Evolutionary conservation across 2,888 invertebrate species (phyloP).

Genomic region (Sipha maydis): DNA sequence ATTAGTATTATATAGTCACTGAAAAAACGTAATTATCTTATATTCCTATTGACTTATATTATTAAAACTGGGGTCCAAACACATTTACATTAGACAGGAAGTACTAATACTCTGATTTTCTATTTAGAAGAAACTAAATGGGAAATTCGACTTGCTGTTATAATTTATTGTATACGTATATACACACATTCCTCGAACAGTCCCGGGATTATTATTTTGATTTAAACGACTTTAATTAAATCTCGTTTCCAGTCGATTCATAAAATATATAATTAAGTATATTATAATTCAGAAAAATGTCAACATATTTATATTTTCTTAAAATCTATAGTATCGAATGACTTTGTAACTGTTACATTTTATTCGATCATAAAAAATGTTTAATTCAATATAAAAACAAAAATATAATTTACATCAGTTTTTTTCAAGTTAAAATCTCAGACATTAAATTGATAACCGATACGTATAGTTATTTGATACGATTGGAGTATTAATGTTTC

Average conservation of each 20-base stretch:
- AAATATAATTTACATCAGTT: too few relatives aligned
- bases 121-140: background rate
- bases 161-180: background rate
- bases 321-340: too few relatives aligned
- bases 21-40: too few relatives aligned
- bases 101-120: background rate
- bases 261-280: too few relatives aligned
- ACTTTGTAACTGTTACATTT: too few relatives aligned
- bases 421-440: too few relatives aligned
- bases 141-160: background rate
- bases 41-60: background rate
- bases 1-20: too few relatives aligned
- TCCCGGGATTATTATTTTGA: background rate
- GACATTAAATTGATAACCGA: background rate
- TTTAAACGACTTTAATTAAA: slow-evolving; percentile 7
- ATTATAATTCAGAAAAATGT: too few relatives aligned
- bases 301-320: too few relatives aligned
- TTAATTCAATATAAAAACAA: too few relatives aligned
- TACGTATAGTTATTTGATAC: background rate
- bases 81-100: background rate
- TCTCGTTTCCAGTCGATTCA: background rate
- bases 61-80: background rate
- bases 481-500: background rate
- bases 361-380: too few relatives aligned
- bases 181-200: background rate